Percentiles rank a stretch among this genome's conserved stretches.
Conservation (phyloP, 2,113 vertebrate species). For the Anhinga anhinga region DNA sequence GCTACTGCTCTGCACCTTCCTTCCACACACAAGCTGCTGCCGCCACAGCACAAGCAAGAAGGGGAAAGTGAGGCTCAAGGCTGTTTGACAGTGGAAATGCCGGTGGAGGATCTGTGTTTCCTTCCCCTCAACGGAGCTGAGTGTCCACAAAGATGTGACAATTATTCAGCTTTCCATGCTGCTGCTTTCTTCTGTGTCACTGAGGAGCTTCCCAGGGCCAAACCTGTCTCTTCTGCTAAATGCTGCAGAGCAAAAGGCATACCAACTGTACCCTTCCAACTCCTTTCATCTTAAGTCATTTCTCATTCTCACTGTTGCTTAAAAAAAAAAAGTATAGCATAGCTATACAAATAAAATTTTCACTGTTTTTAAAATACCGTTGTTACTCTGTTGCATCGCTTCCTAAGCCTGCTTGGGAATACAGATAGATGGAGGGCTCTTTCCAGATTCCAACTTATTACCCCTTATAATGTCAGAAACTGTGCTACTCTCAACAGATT, state of each 20-base stretch:
- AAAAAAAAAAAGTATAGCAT: not conserved
- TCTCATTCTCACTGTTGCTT: not conserved
- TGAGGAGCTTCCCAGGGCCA: not conserved
- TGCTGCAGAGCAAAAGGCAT: not conserved
- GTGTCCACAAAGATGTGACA: not conserved
- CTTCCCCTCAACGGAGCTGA: not conserved
- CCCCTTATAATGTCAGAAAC: conserved; percentile 45
- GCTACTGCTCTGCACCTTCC: not conserved
- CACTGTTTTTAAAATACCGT: not conserved
- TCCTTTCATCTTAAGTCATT: not conserved
- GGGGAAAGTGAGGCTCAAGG: not conserved
- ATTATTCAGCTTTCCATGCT: not conserved
- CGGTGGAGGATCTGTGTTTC: not conserved
- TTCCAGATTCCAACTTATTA: conserved; percentile 54
- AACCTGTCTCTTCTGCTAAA: not conserved
- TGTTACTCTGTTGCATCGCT: not conserved
- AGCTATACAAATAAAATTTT: not conserved
- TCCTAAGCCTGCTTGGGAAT: conserved; percentile 3
- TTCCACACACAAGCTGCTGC: not conserved
- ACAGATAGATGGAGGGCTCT: conserved; percentile 1
- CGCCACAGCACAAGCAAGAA: not conserved
- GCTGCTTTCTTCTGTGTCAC: not conserved
- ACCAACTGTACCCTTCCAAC: not conserved
- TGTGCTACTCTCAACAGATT: conserved; percentile 61
- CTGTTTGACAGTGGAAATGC: not conserved